phyloP scores from a whole-genome alignment of 2,797 vertebrate genomes.

The Manis pentadactyla region DNA sequence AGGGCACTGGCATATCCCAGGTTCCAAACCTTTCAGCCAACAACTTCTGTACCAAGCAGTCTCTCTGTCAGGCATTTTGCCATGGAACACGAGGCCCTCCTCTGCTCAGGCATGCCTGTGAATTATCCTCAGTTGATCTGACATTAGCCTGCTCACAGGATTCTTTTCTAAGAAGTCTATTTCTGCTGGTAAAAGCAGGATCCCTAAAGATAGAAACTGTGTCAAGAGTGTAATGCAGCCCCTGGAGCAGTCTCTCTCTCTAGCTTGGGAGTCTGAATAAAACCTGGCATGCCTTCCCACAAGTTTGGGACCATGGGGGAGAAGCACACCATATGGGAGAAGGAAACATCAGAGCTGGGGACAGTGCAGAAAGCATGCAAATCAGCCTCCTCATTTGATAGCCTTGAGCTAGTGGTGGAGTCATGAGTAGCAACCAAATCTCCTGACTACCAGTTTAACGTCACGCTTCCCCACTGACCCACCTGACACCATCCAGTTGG shows the following conservation, averaged over 20 bases:
- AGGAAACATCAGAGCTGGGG: background rate
- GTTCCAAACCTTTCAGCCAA: background rate
- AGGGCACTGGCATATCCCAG: background rate
- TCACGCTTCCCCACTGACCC: background rate
- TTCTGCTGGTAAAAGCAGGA: background rate
- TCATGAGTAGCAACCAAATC: background rate
- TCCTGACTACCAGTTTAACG: background rate
- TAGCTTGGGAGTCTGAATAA: background rate
- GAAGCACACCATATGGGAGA: background rate
- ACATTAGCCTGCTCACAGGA: background rate
- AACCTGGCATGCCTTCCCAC: background rate
- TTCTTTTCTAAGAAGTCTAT: background rate
- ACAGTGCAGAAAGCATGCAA: background rate
- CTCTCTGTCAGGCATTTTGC: background rate
- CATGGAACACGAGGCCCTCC: background rate
- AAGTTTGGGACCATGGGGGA: background rate
- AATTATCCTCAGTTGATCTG: background rate
- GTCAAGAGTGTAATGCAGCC: background rate
- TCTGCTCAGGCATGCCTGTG: background rate
- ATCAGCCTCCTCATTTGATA: background rate
- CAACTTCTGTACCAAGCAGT: background rate
- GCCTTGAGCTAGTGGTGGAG: background rate
- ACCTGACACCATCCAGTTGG: background rate
- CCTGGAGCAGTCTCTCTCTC: background rate
- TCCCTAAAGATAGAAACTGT: background rate